Percentiles rank a stretch among this genome's conserved stretches.
phyloP scores from a whole-genome alignment of 2,888 invertebrate genomes.

The Mimumesa dahlbomi region DNA sequence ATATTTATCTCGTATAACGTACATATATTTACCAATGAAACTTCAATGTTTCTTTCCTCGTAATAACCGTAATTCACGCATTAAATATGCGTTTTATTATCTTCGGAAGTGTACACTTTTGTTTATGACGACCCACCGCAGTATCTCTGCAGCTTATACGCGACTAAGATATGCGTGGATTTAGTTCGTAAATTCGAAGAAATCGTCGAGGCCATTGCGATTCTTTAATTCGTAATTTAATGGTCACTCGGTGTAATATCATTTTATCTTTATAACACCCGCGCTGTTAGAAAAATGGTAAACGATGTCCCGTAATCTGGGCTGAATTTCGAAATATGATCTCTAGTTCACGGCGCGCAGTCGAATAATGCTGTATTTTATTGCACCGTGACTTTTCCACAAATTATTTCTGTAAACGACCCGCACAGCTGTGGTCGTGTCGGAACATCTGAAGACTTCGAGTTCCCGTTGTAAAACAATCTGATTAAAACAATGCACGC shows the following conservation, averaged over 20 bases:
- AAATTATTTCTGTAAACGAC: no score
- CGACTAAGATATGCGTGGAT: background rate
- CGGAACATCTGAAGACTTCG: no score
- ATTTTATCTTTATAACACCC: no score
- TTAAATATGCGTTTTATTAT: slow-evolving; percentile 20
- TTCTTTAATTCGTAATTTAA: slow-evolving; percentile 6
- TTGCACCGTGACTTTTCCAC: background rate
- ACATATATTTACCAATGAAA: no score
- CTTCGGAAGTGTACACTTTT: slow-evolving; percentile 12
- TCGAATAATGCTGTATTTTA: background rate
- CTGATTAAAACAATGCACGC: no score
- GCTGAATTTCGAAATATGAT: slow-evolving; percentile 1
- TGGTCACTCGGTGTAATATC: background rate
- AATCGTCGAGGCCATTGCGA: background rate
- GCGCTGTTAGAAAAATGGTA: background rate
- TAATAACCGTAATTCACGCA: slow-evolving; percentile 7
- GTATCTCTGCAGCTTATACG: background rate
- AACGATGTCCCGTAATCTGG: background rate
- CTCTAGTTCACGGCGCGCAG: background rate
- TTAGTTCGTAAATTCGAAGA: background rate
- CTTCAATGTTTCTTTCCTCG: background rate
- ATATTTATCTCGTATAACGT: no score
- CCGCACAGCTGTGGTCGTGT: no score
- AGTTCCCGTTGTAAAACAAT: no score
- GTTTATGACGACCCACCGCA: slow-evolving; percentile 12